Evolutionary conservation across 2,797 vertebrate species (phyloP).

Genomic region (Pseudotriccus pelzelni): DNA sequence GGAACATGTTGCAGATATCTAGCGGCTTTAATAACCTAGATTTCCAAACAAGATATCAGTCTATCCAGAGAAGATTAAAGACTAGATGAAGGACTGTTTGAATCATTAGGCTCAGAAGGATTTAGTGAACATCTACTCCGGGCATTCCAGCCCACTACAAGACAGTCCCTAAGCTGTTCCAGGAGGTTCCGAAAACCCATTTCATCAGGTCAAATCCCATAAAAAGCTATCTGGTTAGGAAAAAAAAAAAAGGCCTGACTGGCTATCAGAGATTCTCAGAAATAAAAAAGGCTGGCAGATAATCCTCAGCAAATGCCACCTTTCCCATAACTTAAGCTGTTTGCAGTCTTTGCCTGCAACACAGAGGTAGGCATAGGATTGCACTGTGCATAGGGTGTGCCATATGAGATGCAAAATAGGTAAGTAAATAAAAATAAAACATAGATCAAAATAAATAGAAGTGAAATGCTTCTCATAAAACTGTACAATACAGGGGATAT

Average conservation of each 20-base stretch:
- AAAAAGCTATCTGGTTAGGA: not conserved
- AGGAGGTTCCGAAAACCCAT: not conserved
- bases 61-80: not conserved
- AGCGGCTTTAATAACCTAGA: not conserved
- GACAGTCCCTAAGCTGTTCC: not conserved
- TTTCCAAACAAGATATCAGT: not conserved
- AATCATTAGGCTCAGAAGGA: not conserved
- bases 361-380: not conserved
- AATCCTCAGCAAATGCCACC: not conserved
- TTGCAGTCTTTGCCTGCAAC: not conserved
- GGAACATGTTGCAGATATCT: not conserved
- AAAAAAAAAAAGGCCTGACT: not conserved
- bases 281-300: not conserved
- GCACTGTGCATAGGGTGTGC: not conserved
- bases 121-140: not conserved
- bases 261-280: not conserved
- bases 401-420: not conserved
- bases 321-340: not conserved
- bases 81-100: not conserved
- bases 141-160: not conserved
- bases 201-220: not conserved
- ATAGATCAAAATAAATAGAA: not conserved
- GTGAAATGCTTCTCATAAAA: not conserved
- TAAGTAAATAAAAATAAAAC: not conserved
- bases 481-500: not conserved